Evolutionary conservation across 1,140 invertebrate species (phyloP).

Genomic region (Drosophila paulistorum): DNA sequence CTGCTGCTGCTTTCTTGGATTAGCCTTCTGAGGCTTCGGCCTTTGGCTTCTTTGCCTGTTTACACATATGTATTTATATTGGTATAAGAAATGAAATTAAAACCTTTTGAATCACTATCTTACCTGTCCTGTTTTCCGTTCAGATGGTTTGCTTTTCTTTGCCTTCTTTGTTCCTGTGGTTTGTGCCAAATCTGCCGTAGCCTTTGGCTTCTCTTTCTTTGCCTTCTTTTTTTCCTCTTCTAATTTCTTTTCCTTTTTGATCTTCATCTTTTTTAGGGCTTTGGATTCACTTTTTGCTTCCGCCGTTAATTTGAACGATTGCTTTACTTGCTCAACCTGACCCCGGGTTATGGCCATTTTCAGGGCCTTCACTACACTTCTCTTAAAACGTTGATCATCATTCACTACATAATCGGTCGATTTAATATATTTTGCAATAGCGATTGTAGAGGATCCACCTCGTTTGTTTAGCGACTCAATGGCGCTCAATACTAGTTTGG

Average conservation of each 20-base stretch:
- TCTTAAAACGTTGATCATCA: constrained; percentile 3
- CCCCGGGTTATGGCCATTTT: constrained; percentile 34
- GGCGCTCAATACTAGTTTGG: constrained; percentile 13
- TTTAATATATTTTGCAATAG: constrained; percentile 46
- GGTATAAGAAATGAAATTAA: background rate
- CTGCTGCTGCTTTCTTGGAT: no score
- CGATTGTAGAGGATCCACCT: constrained; percentile 42
- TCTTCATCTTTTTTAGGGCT: constrained; percentile 44
- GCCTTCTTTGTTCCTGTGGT: background rate
- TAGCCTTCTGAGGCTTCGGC: background rate
- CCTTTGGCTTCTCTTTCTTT: constrained; percentile 7
- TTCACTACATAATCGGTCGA: constrained; percentile 26
- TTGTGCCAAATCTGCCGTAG: background rate
- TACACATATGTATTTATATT: no score
- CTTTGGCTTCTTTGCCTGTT: constrained; percentile 20
- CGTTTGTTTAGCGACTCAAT: constrained; percentile 26
- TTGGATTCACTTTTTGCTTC: constrained; percentile 7
- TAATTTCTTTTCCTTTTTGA: constrained; percentile 3
- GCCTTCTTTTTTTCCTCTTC: constrained; percentile 1
- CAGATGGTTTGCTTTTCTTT: constrained; percentile 16
- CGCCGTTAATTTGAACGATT: constrained; percentile 51
- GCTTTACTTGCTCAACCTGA: constrained; percentile 40
- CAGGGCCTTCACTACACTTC: constrained; percentile 9
- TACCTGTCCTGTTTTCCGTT: constrained; percentile 29
- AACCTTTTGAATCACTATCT: background rate